These are phyloP conservation scores for Actinernus sp. DNA, from an alignment of 92 coral and sea anemone genomes.

Conservation along the genomic window DNA sequence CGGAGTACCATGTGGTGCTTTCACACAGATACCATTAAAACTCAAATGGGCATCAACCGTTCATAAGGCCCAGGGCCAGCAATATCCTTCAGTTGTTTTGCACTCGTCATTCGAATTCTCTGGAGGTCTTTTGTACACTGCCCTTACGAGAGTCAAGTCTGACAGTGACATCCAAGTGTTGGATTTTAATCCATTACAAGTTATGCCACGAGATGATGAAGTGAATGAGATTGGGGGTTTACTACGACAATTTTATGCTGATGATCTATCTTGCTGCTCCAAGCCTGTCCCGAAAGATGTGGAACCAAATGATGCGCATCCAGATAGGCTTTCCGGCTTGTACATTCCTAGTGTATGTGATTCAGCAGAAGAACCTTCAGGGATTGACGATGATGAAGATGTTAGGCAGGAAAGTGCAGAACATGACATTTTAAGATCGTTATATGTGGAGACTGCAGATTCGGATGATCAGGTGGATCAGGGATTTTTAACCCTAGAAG, in stretches of 20 bases:
- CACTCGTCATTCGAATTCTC: slow-evolving; percentile 28
- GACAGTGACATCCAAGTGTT: slow-evolving; percentile 1
- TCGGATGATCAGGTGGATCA: too few species aligned
- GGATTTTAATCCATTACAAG: slow-evolving; percentile 21
- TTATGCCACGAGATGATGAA: slow-evolving; percentile 5
- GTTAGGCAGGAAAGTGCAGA: too few species aligned
- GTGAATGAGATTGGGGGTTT: neutral
- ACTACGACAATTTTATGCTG: too few species aligned
- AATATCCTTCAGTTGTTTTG: neutral
- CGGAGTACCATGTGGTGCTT: neutral
- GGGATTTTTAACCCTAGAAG: slow-evolving; percentile 4
- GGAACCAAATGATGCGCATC: too few species aligned
- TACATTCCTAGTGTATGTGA: too few species aligned
- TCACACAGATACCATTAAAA: slow-evolving; percentile 7
- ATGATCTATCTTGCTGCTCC: too few species aligned
- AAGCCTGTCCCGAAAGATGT: too few species aligned
- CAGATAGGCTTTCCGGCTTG: too few species aligned
- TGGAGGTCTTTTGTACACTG: slow-evolving; percentile 32
- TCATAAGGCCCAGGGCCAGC: slow-evolving; percentile 11
- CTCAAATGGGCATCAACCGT: slow-evolving; percentile 27
- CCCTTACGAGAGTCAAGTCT: slow-evolving; percentile 23
- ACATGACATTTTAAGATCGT: too few species aligned
- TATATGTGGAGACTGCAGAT: too few species aligned
- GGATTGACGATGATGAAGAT: too few species aligned
- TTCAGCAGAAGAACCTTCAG: too few species aligned